Evolutionary conservation across 2,113 vertebrate genomes (phyloP).

Genomic region (Lanius collurio): DNA sequence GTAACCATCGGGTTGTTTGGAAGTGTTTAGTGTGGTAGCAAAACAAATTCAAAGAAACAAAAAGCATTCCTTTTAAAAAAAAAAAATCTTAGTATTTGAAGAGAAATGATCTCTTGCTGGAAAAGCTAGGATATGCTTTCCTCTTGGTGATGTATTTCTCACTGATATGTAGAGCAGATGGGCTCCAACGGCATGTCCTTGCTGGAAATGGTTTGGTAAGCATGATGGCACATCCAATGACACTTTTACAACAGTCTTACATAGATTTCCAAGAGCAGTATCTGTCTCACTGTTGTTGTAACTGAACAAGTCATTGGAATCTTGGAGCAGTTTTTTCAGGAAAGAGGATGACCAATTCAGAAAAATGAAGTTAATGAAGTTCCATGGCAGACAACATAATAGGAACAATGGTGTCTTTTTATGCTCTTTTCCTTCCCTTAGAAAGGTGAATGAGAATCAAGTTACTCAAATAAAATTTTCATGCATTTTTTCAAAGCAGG

Average conservation of each 20-base stretch:
- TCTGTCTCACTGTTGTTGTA: background rate
- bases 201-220: background rate
- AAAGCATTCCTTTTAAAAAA: background rate
- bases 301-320: background rate
- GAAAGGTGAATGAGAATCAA: background rate
- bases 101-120: background rate
- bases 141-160: background rate
- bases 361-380: background rate
- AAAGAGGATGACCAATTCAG: background rate
- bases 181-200: background rate
- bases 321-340: background rate
- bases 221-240: rapidly evolving
- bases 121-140: background rate
- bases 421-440: background rate
- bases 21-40: background rate
- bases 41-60: background rate
- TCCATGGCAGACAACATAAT: background rate
- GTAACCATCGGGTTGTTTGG: background rate
- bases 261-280: background rate
- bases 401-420: background rate
- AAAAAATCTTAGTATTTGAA: background rate
- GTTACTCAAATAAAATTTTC: background rate
- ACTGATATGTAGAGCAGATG: background rate
- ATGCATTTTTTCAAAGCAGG: background rate
- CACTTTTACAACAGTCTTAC: background rate